Base-by-base conservation (phyloP, 2,888 invertebrate genomes). In the Rhamphomyia laevipes region DNA sequence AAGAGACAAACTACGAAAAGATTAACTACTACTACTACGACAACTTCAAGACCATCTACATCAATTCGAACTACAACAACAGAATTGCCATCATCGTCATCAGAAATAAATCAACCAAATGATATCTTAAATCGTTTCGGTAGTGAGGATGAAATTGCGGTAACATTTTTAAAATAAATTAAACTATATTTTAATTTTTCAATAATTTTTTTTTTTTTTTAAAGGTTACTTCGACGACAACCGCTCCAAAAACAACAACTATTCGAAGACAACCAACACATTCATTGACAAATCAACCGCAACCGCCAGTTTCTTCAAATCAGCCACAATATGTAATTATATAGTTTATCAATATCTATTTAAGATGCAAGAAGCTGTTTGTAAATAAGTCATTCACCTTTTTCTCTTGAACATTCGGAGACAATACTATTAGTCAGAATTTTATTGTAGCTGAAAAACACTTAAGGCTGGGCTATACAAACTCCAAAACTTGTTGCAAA, bases 51-150 rank as follows among this genome's bases (percentile, higher is more conserved):
- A 27, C 23, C 13, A 23, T 2, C 42, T n/a, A 12, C 42, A 42
- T n/a, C 1, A 23, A 42, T 5, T 2, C 27, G 9, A 42, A 41
- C 41, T 7, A 41, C 17, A 12, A 17, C 16, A 41, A 12, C 11
- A 41, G 17, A 9, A 41, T 12, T n/a, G n/a, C n/a, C n/a, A n/a
- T n/a, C n/a, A n/a, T n/a, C n/a, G n/a, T n/a, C 21, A 41, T 5
- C 12, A 17, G 41, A 12, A 10, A 12, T 12, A 18, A 23, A 21
- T 23, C 5, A 5, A n/a, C 42, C 42, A 21, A 42, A 51, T 37
- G 51, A 31, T 6, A 51, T 53, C 1, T n/a, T 46, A 4, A 54
- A 54, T 45, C 52, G 53, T 23, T 53, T 52, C 21, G 51, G 52
- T 2, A 52, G 54, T 27, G 50, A 31, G 3, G 52, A 54, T 40